Percentiles rank a stretch among this genome's conserved stretches.
Conservation (phyloP, 2,113 vertebrate genomes). For the Scytalopus superciliaris region DNA sequence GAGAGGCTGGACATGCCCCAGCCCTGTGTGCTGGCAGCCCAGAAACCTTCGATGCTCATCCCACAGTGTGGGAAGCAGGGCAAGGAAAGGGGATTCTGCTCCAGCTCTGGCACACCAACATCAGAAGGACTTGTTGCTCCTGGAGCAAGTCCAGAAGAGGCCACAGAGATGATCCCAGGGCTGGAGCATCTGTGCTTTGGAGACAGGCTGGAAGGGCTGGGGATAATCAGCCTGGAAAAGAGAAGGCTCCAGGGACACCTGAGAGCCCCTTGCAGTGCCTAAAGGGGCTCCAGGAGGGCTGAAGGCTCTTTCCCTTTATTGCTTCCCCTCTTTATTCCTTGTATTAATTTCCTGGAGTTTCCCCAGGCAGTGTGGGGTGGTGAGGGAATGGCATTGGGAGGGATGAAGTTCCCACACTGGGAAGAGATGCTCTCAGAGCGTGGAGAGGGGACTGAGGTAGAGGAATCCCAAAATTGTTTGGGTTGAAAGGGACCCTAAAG, state of each 20-base stretch:
- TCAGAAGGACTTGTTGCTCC: neutral
- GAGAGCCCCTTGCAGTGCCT: neutral
- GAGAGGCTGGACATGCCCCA: neutral
- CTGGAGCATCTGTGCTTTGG: neutral
- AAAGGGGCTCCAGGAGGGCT: neutral
- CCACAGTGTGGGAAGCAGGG: neutral
- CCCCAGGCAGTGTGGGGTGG: accelerated
- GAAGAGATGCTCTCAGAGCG: too few species aligned
- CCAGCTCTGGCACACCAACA: neutral
- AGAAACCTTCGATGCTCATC: neutral
- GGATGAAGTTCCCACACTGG: accelerated
- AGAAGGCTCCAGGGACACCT: neutral
- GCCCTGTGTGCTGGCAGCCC: neutral
- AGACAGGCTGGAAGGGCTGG: neutral
- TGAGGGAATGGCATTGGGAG: neutral
- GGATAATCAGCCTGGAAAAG: neutral
- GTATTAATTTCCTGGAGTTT: neutral
- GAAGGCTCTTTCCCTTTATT: neutral
- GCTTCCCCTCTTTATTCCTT: neutral
- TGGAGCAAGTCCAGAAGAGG: neutral
- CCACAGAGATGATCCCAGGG: neutral
- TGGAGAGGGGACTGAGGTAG: neutral
- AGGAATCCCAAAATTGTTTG: neutral
- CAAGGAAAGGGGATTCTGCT: neutral
- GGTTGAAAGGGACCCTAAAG: neutral